Evolutionary conservation across 2,888 invertebrate species (phyloP), one percentile per base, ranked within the genome.

Genomic region (Lucinisca nassula): DNA sequence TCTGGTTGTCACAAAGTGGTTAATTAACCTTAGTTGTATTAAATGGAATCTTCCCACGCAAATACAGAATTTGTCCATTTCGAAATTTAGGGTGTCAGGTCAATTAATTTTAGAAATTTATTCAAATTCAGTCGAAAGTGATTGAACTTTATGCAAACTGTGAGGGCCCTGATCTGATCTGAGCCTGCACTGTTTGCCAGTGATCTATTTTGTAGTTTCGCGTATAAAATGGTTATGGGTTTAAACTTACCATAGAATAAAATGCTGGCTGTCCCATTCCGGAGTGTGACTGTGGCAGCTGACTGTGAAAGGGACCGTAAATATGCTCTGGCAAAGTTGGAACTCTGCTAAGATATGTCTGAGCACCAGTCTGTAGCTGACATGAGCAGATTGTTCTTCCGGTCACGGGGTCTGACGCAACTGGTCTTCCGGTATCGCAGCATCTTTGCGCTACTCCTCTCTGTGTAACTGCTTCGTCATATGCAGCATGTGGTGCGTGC

Each of bases 311-410:
- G 8, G 49, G 24, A 2, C 45, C 40, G 75, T 89, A 90, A 17
- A 89, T n/a, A 27, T 81, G 80, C 17, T 90, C 90, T 14, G 87
- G 82, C 8, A 92, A 58, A 35, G 88, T 82, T 51, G 86, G 84
- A 24, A 92, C 80, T 10, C 87, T 67, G 24, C 87, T 38, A 38
- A 90, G 87, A 38, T 92, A 90, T 1, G 91, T 83, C 51, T 90
- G 83, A 0, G 91, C 84, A 45, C 88, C 89, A 10, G 76, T 76
- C 17, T 87, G 84, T 6, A 93, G 45, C 70, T 92, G 91, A 67
- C 93, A 93, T 51, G 91, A 82, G 80, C 93, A 93, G 4, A 93
- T 78, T 0, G 84, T 81, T 58, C 87, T 89, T 24, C 92, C 92
- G 8, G 91, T 92, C 24, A 80, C 74, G 0, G 92, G 91, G 76